Evolutionary conservation across 2,888 invertebrate species (phyloP).

Genomic region (Pandemis cinnamomeana): DNA sequence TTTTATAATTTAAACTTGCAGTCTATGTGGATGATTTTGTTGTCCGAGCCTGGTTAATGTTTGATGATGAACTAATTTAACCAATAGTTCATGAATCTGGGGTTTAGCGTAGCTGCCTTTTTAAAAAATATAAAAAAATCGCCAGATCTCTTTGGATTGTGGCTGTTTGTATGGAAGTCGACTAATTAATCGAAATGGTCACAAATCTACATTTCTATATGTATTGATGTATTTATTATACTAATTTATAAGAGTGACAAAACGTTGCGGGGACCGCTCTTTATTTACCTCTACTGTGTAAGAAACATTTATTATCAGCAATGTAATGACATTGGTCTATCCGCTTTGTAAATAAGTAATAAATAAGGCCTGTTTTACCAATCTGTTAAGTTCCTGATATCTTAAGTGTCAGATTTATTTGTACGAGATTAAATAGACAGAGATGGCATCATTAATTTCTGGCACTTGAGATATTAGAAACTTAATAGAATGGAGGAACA

Average conservation of each 20-base stretch:
- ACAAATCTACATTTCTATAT: not conserved
- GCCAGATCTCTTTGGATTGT: not conserved
- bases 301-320: not conserved
- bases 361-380: too few relatives aligned
- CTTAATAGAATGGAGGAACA: too few relatives aligned
- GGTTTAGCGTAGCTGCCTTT: not conserved
- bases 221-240: slow-evolving; percentile 32
- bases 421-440: too few relatives aligned
- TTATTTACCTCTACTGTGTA: not conserved
- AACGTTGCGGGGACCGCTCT: slow-evolving; percentile 7
- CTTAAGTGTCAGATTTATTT: too few relatives aligned
- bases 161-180: not conserved
- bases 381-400: too few relatives aligned
- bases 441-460: too few relatives aligned
- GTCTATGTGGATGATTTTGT: not conserved
- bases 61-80: not conserved
- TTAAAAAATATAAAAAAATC: not conserved
- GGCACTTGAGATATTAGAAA: too few relatives aligned
- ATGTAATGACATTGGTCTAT: not conserved
- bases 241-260: slow-evolving; percentile 1
- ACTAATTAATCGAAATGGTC: not conserved
- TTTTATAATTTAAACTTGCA: not conserved
- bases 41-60: not conserved
- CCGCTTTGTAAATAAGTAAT: not conserved
- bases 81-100: not conserved